Evolutionary conservation across 2,797 vertebrate genomes (phyloP).

Genomic region (Acipenser transmontanus): DNA sequence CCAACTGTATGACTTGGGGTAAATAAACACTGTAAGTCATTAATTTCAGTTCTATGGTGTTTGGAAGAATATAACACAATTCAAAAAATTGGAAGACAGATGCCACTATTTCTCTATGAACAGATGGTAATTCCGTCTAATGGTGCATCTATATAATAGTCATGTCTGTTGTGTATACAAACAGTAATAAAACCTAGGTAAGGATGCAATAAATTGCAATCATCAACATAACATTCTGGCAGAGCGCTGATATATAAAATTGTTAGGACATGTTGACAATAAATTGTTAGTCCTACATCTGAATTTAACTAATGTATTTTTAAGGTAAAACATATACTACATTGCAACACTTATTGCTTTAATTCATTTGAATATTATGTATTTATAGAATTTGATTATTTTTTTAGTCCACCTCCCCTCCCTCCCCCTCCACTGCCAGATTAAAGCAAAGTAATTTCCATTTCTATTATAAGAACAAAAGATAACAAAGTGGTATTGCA

Average conservation of each 20-base stretch:
- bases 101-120: constrained; percentile 83
- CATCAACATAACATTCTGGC: constrained; percentile 82
- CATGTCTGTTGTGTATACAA: constrained; percentile 82
- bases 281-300: no score
- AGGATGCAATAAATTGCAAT: constrained; percentile 86
- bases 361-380: no score
- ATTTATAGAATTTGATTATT: no score
- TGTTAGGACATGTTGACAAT: no score
- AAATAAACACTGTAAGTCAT: constrained; percentile 6
- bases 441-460: constrained; percentile 47
- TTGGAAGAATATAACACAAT: constrained; percentile 31
- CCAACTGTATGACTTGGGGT: constrained; percentile 10
- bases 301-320: no score
- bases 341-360: no score
- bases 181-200: constrained; percentile 83
- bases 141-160: constrained; percentile 86
- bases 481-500: no score
- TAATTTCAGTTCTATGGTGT: constrained; percentile 21
- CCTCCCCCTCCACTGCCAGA: constrained; percentile 14
- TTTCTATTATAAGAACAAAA: no score
- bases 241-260: constrained; percentile 30
- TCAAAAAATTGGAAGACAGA: constrained; percentile 65
- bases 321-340: no score
- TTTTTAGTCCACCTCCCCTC: no score
- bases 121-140: constrained; percentile 96